Evolutionary conservation across 2,113 vertebrate genomes (phyloP).

Genomic region (Melospiza melodia): DNA sequence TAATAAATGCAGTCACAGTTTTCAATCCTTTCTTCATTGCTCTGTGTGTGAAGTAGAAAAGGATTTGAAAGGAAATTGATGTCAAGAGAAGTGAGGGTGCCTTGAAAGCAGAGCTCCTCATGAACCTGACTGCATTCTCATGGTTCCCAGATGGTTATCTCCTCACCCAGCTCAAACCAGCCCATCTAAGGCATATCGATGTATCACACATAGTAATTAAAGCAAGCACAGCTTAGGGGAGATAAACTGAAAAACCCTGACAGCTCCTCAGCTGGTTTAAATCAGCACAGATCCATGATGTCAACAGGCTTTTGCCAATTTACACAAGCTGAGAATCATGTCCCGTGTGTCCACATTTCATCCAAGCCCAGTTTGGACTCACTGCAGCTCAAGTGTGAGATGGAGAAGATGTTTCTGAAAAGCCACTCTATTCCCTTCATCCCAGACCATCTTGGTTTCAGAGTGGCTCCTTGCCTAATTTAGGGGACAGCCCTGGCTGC

Average conservation of each 20-base stretch:
- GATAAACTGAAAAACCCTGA: background rate
- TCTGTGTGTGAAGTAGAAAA: background rate
- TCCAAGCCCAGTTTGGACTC: background rate
- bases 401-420: background rate
- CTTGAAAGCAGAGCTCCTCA: background rate
- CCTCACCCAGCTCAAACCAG: background rate
- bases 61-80: conserved; percentile 5
- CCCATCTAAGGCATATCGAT: background rate
- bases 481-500: background rate
- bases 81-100: background rate
- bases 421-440: background rate
- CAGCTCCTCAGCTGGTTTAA: background rate
- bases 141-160: background rate
- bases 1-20: background rate
- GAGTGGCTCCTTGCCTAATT: background rate
- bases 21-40: background rate
- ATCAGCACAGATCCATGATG: background rate
- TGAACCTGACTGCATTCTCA: background rate
- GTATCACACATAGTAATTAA: background rate
- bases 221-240: background rate
- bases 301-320: background rate
- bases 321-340: background rate
- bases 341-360: background rate
- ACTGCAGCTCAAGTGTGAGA: background rate
- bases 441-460: background rate